These are phyloP conservation scores for Brachyalestes nurse DNA, from an alignment of 2,797 vertebrate genomes.

Conservation along the genomic window DNA sequence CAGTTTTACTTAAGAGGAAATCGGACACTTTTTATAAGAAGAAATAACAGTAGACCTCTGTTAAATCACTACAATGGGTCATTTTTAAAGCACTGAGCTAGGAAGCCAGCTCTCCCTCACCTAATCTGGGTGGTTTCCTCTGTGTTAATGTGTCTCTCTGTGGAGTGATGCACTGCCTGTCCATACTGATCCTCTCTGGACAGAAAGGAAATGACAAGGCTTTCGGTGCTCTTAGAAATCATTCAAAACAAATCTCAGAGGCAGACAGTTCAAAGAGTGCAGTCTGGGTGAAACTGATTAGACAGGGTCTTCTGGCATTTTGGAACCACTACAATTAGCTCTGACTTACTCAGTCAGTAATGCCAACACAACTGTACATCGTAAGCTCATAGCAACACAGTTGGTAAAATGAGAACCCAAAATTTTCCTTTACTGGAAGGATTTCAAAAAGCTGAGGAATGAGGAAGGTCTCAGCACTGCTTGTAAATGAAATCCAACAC, in stretches of 20 bases:
- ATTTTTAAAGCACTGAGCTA: constrained; percentile 23
- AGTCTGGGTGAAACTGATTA: background rate
- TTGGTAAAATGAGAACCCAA: background rate
- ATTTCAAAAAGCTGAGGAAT: background rate
- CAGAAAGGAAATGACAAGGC: constrained; percentile 10
- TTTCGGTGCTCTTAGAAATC: background rate
- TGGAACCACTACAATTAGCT: background rate
- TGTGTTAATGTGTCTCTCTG: background rate
- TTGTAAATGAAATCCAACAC: background rate
- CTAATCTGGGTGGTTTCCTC: constrained; percentile 20
- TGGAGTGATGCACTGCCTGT: no score
- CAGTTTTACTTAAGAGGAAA: background rate
- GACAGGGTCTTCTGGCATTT: background rate
- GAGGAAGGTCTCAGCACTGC: background rate
- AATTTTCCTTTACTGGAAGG: background rate
- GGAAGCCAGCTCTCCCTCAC: constrained; percentile 25
- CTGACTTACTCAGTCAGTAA: background rate
- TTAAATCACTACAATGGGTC: constrained; percentile 18
- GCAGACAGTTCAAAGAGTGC: background rate
- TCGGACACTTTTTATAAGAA: background rate
- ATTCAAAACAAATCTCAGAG: background rate
- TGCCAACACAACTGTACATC: background rate
- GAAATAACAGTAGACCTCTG: constrained; percentile 2
- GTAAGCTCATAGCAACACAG: background rate
- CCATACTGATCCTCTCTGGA: background rate